Base-by-base conservation (phyloP, 1,140 invertebrate genomes). In the Campoletis sonorensis region DNA sequence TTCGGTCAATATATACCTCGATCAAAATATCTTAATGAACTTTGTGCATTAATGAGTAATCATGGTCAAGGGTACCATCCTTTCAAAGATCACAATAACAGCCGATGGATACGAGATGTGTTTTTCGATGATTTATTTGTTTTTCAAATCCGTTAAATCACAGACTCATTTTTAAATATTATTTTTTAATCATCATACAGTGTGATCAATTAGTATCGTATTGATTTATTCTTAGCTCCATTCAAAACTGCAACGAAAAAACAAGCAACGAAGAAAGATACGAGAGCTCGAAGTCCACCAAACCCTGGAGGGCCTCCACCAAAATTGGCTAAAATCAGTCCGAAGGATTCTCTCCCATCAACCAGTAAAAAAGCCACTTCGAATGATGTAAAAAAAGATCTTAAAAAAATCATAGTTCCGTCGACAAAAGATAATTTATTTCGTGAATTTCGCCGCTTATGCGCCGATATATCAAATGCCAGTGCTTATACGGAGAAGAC, bases 401-500 rank as follows among this genome's bases (percentile, higher is more conserved):
- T 75, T 15, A 75, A 72, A 23, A 64, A 67, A 75, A 23, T 27
- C 1, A 26, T 64, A 23, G 10, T 21, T 15, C 67, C 21, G 71
- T 79, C 64, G 16, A 23, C 27, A 81, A 93, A 94, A 77, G 96
- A 97, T 90, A 93, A 96, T 86, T 93, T 93, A 67, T 97, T 98
- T 89, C 92, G 94, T 64, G 95, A 96, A 85, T 98, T 98, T 90
- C 93, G 95, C 82, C 92, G 93, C 27, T 87, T 98, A 13, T 97
- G 97, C 91, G 94, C 94, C 71, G 94, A 95, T 82, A 94, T 98
- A 58, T 94, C 96, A 0, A 94, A 94, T 26, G 95, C 95, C 30
- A 94, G 94, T 87, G 96, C 96, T 68, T 98, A 98, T 87, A 94
- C 94, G 15, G 95, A 94, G 13, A 99, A 98, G 92, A 98, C 96